Conservation (phyloP, 2,888 invertebrate genomes). For the Drosophila pseudotalamancana region DNA sequence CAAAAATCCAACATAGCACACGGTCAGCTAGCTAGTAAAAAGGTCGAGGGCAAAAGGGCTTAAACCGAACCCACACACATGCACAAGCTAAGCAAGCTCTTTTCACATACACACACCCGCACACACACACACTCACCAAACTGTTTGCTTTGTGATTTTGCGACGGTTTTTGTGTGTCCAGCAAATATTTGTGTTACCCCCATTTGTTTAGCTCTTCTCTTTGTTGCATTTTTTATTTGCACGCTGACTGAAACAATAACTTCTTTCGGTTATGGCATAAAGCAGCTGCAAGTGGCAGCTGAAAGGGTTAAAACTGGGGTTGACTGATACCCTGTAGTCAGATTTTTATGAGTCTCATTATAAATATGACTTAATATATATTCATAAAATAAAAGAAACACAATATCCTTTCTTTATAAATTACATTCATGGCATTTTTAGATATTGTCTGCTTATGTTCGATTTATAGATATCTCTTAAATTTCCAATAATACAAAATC, state of each 20-base stretch:
- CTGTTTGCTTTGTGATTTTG: slow-evolving; percentile 51
- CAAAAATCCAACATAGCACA: slow-evolving; percentile 24
- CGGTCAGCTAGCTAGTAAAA: slow-evolving; percentile 28
- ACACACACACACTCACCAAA: slow-evolving; percentile 12
- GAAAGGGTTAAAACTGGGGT: not conserved
- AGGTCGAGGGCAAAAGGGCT: slow-evolving; percentile 55
- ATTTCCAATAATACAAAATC: too few relatives aligned
- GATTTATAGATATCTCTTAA: too few relatives aligned
- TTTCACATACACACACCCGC: slow-evolving; percentile 6
- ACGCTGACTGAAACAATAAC: slow-evolving; percentile 26
- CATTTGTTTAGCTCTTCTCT: slow-evolving; percentile 24
- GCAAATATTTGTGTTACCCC: slow-evolving; percentile 59
- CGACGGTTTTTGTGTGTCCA: slow-evolving; percentile 13
- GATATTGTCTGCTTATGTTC: too few relatives aligned
- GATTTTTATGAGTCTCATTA: too few relatives aligned
- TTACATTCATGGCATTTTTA: too few relatives aligned
- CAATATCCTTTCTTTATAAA: too few relatives aligned
- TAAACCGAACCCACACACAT: slow-evolving; percentile 19
- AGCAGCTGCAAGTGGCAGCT: slow-evolving; percentile 24
- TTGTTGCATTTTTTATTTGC: slow-evolving; percentile 32
- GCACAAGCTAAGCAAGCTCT: too few relatives aligned
- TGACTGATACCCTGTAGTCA: too few relatives aligned
- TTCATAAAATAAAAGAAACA: too few relatives aligned
- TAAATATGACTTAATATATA: too few relatives aligned
- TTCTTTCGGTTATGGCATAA: slow-evolving; percentile 9